These are phyloP conservation scores for Mesitornis unicolor DNA, from an alignment of 2,113 vertebrate genomes.

Conservation along the genomic window DNA sequence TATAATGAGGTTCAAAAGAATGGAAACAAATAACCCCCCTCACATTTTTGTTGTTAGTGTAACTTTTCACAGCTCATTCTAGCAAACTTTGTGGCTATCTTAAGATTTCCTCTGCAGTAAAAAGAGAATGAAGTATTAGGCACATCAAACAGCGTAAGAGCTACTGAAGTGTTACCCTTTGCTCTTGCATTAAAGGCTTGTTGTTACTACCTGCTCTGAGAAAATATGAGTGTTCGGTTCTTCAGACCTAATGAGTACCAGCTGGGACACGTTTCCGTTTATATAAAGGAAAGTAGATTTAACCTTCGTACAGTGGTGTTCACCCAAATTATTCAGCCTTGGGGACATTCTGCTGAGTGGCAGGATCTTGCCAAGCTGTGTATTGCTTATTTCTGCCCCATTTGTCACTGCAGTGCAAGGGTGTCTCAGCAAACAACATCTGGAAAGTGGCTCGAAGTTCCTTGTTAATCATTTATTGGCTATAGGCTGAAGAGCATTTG, in stretches of 20 bases:
- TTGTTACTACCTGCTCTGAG: slow-evolving; percentile 68
- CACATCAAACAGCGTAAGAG: slow-evolving; percentile 60
- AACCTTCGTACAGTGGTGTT: slow-evolving; percentile 50
- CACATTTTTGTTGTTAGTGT: neutral
- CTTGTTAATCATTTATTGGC: slow-evolving; percentile 64
- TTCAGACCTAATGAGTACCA: slow-evolving; percentile 62
- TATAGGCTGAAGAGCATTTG: slow-evolving; percentile 47
- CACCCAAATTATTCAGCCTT: slow-evolving; percentile 54
- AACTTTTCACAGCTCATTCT: slow-evolving; percentile 62
- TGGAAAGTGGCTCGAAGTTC: slow-evolving; percentile 55
- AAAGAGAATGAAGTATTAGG: slow-evolving; percentile 58
- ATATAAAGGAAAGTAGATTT: slow-evolving; percentile 32
- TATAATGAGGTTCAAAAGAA: neutral
- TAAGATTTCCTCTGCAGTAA: slow-evolving; percentile 61
- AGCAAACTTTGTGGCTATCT: slow-evolving; percentile 42
- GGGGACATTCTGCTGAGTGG: slow-evolving; percentile 48
- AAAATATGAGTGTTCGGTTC: slow-evolving; percentile 55
- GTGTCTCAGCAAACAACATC: slow-evolving; percentile 72
- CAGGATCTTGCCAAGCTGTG: slow-evolving; percentile 19
- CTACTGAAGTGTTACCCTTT: slow-evolving; percentile 65
- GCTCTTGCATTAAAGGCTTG: slow-evolving; percentile 70
- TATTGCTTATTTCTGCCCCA: slow-evolving; percentile 66
- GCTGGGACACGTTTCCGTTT: slow-evolving; percentile 50
- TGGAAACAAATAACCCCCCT: neutral
- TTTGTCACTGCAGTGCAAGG: slow-evolving; percentile 73